phyloP scores from a whole-genome alignment of 2,888 invertebrate species.

The Thymelicus sylvestris region DNA sequence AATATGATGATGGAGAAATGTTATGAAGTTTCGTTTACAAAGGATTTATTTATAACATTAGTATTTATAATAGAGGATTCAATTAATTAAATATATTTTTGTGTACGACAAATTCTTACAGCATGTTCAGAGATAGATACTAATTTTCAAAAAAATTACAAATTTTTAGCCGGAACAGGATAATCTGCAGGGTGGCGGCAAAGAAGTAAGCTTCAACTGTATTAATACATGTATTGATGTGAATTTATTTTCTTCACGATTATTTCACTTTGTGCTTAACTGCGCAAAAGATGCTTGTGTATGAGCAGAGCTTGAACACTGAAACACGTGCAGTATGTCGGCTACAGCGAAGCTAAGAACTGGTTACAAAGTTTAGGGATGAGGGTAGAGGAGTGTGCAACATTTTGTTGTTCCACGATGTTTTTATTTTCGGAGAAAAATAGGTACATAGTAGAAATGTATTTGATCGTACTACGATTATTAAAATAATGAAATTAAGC shows the following conservation, averaged over 20 bases:
- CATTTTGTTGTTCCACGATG: neutral
- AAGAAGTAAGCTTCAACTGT: slow-evolving; percentile 2
- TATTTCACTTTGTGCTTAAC: neutral
- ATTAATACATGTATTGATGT: neutral
- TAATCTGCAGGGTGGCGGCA: neutral
- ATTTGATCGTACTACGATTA: too few species aligned
- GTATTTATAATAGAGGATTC: too few species aligned
- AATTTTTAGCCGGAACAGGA: slow-evolving; percentile 1
- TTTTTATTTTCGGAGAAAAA: neutral
- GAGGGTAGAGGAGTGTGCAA: too few species aligned
- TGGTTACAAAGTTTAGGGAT: neutral
- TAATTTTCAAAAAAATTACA: neutral
- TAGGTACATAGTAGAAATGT: too few species aligned
- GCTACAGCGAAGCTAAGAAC: neutral
- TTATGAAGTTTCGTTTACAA: too few species aligned
- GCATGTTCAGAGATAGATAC: too few species aligned
- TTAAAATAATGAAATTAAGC: too few species aligned
- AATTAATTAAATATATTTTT: too few species aligned
- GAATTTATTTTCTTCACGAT: neutral
- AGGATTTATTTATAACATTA: too few species aligned
- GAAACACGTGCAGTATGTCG: neutral
- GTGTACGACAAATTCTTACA: too few species aligned
- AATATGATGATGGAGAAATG: too few species aligned
- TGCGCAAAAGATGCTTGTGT: neutral
- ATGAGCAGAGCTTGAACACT: neutral